These are phyloP conservation scores for Heteropelma amictum DNA, from an alignment of 2,888 invertebrate genomes.

Conservation along the genomic window DNA sequence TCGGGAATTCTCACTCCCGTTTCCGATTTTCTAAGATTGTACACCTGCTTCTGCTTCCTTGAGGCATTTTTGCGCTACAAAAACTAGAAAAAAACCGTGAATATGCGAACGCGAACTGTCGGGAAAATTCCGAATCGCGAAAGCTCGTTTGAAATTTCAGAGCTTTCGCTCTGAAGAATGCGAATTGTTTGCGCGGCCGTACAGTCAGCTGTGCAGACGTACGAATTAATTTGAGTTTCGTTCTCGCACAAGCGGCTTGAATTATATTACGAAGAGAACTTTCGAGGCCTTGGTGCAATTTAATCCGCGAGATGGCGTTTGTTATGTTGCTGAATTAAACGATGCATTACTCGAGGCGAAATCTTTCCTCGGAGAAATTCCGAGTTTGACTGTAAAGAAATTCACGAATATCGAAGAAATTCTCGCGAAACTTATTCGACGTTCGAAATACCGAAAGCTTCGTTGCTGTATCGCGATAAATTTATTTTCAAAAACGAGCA, in stretches of 20 bases:
- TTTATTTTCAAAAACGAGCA: neutral
- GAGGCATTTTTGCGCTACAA: no score
- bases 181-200: slow-evolving; percentile 18
- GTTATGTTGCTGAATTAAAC: neutral
- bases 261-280: no score
- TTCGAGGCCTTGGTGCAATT: neutral
- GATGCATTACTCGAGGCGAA: neutral
- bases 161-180: neutral
- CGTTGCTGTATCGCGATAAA: no score
- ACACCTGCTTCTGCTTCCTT: no score
- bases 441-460: neutral
- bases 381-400: neutral
- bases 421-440: neutral
- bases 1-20: no score
- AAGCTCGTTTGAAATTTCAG: neutral
- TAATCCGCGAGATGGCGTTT: slow-evolving; percentile 2
- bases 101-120: no score
- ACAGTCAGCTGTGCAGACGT: neutral
- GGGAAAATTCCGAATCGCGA: neutral
- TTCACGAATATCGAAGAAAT: neutral
- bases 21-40: no score
- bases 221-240: slow-evolving; percentile 33
- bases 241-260: neutral
- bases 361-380: neutral
- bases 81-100: no score